These are phyloP conservation scores for Mobula birostris DNA, from an alignment of 2,113 vertebrate genomes.

Conservation along the genomic window DNA sequence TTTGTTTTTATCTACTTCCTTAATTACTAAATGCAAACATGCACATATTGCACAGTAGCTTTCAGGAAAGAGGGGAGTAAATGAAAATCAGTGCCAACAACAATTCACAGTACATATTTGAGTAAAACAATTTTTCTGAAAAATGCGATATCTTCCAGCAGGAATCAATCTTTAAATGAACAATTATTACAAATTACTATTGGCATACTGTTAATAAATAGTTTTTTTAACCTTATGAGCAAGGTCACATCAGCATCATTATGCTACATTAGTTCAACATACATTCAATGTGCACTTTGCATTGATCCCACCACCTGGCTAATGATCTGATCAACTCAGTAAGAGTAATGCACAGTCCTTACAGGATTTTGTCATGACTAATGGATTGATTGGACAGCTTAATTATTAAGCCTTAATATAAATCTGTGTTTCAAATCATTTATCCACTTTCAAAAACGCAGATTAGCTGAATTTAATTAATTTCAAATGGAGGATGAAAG, in stretches of 20 bases:
- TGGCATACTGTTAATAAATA: not conserved
- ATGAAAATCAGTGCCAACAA: slow-evolving; percentile 19
- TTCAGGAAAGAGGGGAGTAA: not conserved
- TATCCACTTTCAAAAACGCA: not conserved
- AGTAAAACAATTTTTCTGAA: not conserved
- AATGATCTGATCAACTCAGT: too few relatives aligned
- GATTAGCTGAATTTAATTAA: not conserved
- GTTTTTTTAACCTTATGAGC: not conserved
- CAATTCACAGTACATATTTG: slow-evolving; percentile 1
- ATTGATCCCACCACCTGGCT: not conserved
- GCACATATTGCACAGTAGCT: not conserved
- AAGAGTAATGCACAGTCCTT: not conserved
- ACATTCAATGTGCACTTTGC: not conserved
- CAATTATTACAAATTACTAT: not conserved
- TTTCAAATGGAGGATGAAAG: not conserved
- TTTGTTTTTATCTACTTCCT: not conserved
- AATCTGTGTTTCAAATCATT: too few relatives aligned
- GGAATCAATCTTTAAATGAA: slow-evolving; percentile 6
- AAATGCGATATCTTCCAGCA: not conserved
- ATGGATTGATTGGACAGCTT: not conserved
- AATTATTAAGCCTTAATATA: not conserved
- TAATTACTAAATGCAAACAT: not conserved
- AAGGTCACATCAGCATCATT: not conserved
- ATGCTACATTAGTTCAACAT: not conserved
- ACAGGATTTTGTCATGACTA: not conserved